Evolutionary conservation across 92 coral and sea anemone genomes (phyloP), one percentile per base, ranked within the genome.

Genomic region (Parazoanthus atlanticus): DNA sequence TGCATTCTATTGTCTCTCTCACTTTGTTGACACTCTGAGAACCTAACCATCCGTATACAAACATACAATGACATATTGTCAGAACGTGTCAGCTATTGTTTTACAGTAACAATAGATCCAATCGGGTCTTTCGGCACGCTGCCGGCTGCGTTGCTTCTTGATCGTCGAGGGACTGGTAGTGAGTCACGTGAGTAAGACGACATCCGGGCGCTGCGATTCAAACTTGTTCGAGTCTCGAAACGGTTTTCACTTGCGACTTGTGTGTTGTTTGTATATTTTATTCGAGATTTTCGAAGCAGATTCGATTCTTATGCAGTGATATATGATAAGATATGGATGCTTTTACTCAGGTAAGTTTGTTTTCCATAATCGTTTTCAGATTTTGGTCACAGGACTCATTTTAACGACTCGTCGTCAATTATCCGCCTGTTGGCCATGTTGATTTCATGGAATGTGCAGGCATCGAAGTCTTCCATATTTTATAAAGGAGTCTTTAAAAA

Each of bases 141-240:
- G 70, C 84, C 43, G 26, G 6, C 0, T 30, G 41, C 21, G 69
- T 79, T 30, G 17, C 11, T 6, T 6, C 38, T 74, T 74, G 34
- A 43, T 26, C 21, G 58, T n/a, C n/a, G 61, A 69, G 78, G 61
- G 41, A 69, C 86, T 83, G 86, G 87, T 73, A 13, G 17, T 67
- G 19, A 84, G 78, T 91, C 97, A 94, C 94, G 97, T 94, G 97
- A 93, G 83, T 30, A 41, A 8, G 28, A 40, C 19, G 66, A 17
- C 72, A 40, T 78, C 40, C 61, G 79, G 79, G 95, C 97, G 97
- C 95, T 90, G 84, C 33, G 85, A 88, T 94, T 94, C 97, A 94
- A 94, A 94, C 87, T 70, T 84, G 86, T 56, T 89, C 79, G 69
- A 74, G 72, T 61, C 67, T 84, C 90, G 43, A 93, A 94, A 93